phyloP scores from a whole-genome alignment of 2,888 invertebrate genomes.

The Eupithecia insigniata region DNA sequence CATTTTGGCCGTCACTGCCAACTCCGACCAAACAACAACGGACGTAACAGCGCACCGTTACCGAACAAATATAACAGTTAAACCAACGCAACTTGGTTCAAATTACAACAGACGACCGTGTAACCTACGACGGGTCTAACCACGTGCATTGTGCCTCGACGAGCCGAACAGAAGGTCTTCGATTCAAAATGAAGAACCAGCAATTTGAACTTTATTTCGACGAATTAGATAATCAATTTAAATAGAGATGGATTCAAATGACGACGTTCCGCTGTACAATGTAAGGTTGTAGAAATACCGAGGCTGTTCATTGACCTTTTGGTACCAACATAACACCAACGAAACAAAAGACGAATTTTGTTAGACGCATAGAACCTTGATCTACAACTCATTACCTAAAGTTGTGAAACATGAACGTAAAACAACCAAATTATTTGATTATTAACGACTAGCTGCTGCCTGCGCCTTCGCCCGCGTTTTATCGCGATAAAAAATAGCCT shows the following conservation, averaged over 20 bases:
- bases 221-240: conserved; percentile 57
- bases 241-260: conserved; percentile 49
- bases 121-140: conserved; percentile 59
- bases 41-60: conserved; percentile 52
- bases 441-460: too few relatives aligned
- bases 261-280: conserved; percentile 60
- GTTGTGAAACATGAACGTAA: conserved; percentile 49
- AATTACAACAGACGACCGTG: conserved; percentile 56
- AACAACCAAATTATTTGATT: neutral
- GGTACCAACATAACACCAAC: conserved; percentile 76
- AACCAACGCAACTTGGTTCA: conserved; percentile 58
- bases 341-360: conserved; percentile 81
- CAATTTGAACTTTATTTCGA: conserved; percentile 63
- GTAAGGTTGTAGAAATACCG: conserved; percentile 77
- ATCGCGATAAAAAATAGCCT: too few relatives aligned
- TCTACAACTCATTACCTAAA: conserved; percentile 61
- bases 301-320: conserved; percentile 85
- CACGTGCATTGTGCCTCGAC: conserved; percentile 59
- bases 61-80: conserved; percentile 58
- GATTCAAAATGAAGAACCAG: conserved; percentile 44
- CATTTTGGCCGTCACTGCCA: conserved; percentile 81
- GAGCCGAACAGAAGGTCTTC: conserved; percentile 67
- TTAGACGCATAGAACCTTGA: conserved; percentile 76
- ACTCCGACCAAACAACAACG: conserved; percentile 50
- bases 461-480: too few relatives aligned